Base-by-base conservation (phyloP, 2,113 vertebrate species). In the Nothoprocta pentlandii region DNA sequence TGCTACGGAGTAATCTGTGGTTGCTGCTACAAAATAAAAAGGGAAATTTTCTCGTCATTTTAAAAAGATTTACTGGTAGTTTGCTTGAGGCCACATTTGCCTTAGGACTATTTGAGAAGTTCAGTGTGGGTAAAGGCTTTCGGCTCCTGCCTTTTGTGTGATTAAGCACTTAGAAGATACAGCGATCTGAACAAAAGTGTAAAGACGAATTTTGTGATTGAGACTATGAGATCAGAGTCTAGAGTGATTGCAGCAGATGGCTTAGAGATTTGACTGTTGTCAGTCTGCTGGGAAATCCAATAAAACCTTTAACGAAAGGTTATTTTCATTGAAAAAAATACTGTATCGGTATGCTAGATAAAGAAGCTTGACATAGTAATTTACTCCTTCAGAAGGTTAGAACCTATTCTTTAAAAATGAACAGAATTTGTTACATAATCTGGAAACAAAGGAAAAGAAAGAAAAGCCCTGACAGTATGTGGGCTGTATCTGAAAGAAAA, bases 281-380 rank as follows among this genome's bases (percentile, higher is more conserved):
- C 82, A 85, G 62, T 89, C 54, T 86, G 54, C 63, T 64, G 70
- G 59, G 74, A 94, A 94, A 61, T 91, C 39, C 41, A 91, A 77
- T 85, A 87, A 93, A 93, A 88, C 53, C 53, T 89, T 82, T 83
- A 85, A 93, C 32, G 85, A 87, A 94, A 96, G 77, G 70, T 94
- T 94, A 93, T 96, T 94, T 87, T 91, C 92, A 61, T 90, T 92
- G 56, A 74, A 53, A 73, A 87, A 44, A 51, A 88, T 74, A 70
- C 79, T 93, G 20, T 81, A 87, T 67, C 66, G 77, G 71, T 94
- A 94, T 79, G 88, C 47, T 91, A 92, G 88, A 61, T 70, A 79
- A 90, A 61, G 70, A 89, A 95, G 92, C 58, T 84, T 95, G 86
- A 94, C 88, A 92, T 94, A 81, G 84, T 94, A 94, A 95, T 92